A percentile compares a stretch with the other conserved stretches of the same genome.
Evolutionary conservation across 1,140 invertebrate genomes (phyloP).

Genomic region (Drusus annulatus): DNA sequence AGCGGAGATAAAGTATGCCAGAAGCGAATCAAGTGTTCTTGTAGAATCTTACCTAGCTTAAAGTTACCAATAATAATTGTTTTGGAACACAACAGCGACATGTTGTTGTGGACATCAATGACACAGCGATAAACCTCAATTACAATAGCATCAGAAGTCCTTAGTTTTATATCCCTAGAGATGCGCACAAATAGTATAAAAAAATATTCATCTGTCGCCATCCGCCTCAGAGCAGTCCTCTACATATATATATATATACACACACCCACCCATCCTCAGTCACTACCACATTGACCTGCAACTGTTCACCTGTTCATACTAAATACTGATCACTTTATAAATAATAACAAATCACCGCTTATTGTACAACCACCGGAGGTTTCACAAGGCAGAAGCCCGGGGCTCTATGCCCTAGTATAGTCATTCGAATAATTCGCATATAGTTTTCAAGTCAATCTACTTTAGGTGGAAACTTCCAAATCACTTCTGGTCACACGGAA

Average conservation of each 20-base stretch:
- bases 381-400: too few species aligned
- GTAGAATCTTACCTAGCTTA: too few species aligned
- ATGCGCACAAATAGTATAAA: constrained; percentile 27
- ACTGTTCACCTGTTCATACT: constrained; percentile 1
- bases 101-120: constrained; percentile 1
- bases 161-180: constrained; percentile 2
- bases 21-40: too few species aligned
- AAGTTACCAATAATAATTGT: too few species aligned
- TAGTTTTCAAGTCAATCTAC: too few species aligned
- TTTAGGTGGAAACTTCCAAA: too few species aligned
- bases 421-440: too few species aligned
- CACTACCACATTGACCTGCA: constrained; percentile 32
- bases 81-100: not conserved
- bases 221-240: constrained; percentile 5
- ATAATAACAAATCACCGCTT: constrained; percentile 31
- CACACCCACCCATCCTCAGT: not conserved
- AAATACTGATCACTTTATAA: constrained; percentile 43
- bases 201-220: constrained; percentile 35
- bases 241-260: not conserved
- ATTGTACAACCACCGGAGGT: constrained; percentile 4
- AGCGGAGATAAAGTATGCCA: too few species aligned
- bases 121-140: constrained; percentile 7
- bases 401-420: too few species aligned
- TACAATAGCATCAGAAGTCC: not conserved
- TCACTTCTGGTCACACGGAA: too few species aligned